Base-by-base conservation (phyloP, 2,797 vertebrate genomes). In the Sylvia borin region DNA sequence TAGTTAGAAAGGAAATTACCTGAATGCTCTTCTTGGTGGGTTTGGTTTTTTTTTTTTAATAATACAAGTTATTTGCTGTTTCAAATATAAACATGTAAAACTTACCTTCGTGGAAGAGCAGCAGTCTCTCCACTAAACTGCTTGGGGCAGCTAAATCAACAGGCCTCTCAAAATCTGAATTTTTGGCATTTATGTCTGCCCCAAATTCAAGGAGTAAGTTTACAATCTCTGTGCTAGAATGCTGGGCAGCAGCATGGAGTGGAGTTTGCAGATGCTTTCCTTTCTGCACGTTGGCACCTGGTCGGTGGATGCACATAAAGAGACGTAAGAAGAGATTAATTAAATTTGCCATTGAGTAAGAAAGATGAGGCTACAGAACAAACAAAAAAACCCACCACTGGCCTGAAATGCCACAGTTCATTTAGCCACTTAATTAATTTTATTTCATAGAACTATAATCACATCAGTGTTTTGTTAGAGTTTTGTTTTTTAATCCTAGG, bases 201-300 rank as follows among this genome's bases (percentile, higher is more conserved):
- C 99, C 99, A 92, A 99, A 99, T 85, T 99, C 99, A 85, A 99
- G 97, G 92, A 99, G 98, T 77, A 99, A 97, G 91, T 98, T 98
- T 81, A 99, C 97, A 1, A 98, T 98, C 47, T 99, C 98, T 7
- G 97, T 97, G 95, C 98, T 98, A 97, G 99, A 97, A 82, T 98
- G 98, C 61, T 99, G 98, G 91, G 99, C 99, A 38, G 99, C 99
- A 21, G 98, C 99, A 11, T 99, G 99, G 48, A 99, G 94, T 7
- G 99, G 99, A 5, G 98, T 99, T 66, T 99, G 99, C 98, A 99
- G 90, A 62, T 98, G 97, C 83, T 97, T 98, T 80, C 99, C 99
- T 96, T 98, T 99, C 95, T 99, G 99, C 32, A 99, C 99, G 19
- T 99, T 98, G 92, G 99, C 99, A 82, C 99, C 99, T 99, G 90